A percentile compares a stretch with the other conserved stretches of the same genome.
Evolutionary conservation across 2,888 invertebrate genomes (phyloP).

Genomic region (Rhamphomyia laevipes): DNA sequence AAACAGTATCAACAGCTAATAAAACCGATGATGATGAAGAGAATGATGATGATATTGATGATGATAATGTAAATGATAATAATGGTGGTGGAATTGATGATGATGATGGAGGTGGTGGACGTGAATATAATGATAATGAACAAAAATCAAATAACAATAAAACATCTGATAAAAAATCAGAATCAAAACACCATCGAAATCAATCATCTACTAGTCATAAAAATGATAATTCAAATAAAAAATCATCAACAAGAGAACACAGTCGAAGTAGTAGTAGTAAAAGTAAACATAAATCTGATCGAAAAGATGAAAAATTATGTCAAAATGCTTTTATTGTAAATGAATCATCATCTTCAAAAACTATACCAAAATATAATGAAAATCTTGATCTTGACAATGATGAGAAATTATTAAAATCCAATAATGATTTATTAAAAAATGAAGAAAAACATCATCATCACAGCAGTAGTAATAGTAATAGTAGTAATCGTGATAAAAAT

Average conservation of each 20-base stretch:
- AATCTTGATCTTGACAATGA: too few species aligned
- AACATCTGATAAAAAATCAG: too few species aligned
- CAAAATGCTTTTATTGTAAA: too few species aligned
- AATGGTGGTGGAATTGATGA: conserved; percentile 22
- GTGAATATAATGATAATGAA: conserved; percentile 13
- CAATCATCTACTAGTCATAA: neutral
- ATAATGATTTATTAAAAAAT: too few species aligned
- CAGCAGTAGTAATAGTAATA: neutral
- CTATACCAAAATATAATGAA: too few species aligned
- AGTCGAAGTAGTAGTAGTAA: too few species aligned
- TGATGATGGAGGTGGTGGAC: conserved; percentile 14
- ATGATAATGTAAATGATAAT: conserved; percentile 10
- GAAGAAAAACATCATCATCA: too few species aligned
- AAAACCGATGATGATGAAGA: conserved; percentile 5
- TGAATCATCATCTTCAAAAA: too few species aligned
- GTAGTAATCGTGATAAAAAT: conserved; percentile 7
- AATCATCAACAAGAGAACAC: neutral
- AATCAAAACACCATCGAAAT: too few species aligned
- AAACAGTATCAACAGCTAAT: conserved; percentile 16
- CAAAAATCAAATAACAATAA: conserved; percentile 7
- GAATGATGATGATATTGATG: conserved; percentile 17
- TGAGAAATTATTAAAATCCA: too few species aligned
- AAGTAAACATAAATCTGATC: too few species aligned
- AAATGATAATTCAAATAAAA: conserved; percentile 5
- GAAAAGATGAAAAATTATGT: too few species aligned